Percentiles rank a stretch among this genome's conserved stretches.
Conservation (phyloP, 2,113 vertebrate genomes). For the Chlorodrepanis virens region DNA sequence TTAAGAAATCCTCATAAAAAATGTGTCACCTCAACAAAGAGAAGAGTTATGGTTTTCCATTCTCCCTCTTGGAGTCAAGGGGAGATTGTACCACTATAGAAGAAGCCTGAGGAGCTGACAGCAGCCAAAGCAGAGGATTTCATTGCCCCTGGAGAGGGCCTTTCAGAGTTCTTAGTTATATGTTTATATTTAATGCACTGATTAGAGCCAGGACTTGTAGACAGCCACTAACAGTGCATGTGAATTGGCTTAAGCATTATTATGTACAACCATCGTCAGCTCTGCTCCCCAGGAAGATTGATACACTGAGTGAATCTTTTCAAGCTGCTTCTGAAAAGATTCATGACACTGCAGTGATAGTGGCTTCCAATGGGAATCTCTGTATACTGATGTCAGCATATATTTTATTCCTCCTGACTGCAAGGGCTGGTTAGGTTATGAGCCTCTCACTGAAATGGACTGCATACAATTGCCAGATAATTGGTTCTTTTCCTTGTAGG, state of each 20-base stretch:
- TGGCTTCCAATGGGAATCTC: slow-evolving; percentile 56
- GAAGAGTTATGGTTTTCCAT: slow-evolving; percentile 7
- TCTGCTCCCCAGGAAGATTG: slow-evolving; percentile 44
- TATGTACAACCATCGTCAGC: slow-evolving; percentile 29
- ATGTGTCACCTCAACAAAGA: background rate
- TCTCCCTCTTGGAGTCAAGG: background rate
- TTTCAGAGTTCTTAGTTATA: slow-evolving; percentile 32
- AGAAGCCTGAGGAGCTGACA: background rate
- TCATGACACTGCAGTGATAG: slow-evolving; percentile 57
- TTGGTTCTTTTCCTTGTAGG: slow-evolving; percentile 5
- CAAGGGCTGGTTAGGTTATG: slow-evolving; percentile 46
- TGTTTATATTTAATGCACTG: slow-evolving; percentile 43
- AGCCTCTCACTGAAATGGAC: slow-evolving; percentile 40
- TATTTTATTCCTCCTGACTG: slow-evolving; percentile 54
- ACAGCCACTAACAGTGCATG: slow-evolving; percentile 12
- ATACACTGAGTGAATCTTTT: slow-evolving; percentile 58
- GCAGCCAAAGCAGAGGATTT: background rate
- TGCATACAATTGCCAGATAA: background rate
- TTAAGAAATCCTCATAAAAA: background rate
- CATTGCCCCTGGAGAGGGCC: background rate
- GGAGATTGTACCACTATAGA: background rate
- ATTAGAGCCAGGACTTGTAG: slow-evolving; percentile 46
- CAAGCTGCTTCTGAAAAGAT: slow-evolving; percentile 68
- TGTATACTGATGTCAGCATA: slow-evolving; percentile 56
- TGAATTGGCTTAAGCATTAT: slow-evolving; percentile 51